Conservation (phyloP, 2,113 vertebrate species). For the Myiopsitta monachus region DNA sequence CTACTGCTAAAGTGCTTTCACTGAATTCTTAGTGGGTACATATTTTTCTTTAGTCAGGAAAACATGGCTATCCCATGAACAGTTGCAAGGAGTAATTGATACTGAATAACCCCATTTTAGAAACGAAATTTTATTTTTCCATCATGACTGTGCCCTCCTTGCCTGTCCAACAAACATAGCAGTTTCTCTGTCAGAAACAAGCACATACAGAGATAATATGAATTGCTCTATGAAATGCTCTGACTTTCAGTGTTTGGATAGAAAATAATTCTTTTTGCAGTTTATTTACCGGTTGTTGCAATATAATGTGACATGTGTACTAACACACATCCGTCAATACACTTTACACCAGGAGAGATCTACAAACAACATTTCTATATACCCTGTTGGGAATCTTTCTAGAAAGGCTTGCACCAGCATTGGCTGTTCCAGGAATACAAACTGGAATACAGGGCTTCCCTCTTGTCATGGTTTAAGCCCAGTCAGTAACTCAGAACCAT, state of each 20-base stretch:
- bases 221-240: background rate
- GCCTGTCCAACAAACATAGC: background rate
- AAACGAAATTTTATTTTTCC: background rate
- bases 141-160: background rate
- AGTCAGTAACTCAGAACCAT: background rate
- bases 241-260: background rate
- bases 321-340: background rate
- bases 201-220: background rate
- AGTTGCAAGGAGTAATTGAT: background rate
- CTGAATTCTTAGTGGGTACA: background rate
- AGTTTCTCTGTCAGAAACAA: background rate
- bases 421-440: background rate
- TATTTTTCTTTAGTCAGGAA: background rate
- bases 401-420: background rate
- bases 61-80: background rate
- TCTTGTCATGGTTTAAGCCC: background rate
- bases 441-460: background rate
- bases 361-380: background rate
- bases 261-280: background rate
- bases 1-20: background rate
- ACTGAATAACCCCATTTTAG: background rate
- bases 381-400: background rate
- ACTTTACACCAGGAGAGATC: background rate
- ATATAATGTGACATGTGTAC: background rate
- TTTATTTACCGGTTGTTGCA: background rate